A percentile compares a stretch with the other conserved stretches of the same genome.
These are phyloP conservation scores for Enteromius mattozi DNA, from an alignment of 2,797 vertebrate species.

Conservation along the genomic window DNA sequence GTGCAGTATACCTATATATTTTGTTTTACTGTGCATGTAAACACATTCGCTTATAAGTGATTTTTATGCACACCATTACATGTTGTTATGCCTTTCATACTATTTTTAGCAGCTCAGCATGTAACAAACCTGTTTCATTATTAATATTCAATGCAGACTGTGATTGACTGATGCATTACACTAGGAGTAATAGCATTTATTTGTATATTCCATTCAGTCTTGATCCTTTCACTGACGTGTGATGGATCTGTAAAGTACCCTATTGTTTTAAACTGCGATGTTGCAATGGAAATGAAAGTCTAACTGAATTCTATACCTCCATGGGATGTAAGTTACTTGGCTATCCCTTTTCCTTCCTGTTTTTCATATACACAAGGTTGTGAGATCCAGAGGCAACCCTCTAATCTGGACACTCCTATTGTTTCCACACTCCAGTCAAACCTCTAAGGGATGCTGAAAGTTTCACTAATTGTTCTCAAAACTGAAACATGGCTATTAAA, in stretches of 20 bases:
- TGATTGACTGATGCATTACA: background rate
- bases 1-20: no score
- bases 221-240: background rate
- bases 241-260: background rate
- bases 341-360: constrained; percentile 1
- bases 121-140: constrained; percentile 7
- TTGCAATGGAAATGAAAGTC: background rate
- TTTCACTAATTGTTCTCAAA: constrained; percentile 71
- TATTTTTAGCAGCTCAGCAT: constrained; percentile 11
- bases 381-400: background rate
- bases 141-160: background rate
- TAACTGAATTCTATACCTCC: background rate
- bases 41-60: background rate
- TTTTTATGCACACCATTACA: background rate
- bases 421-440: constrained; percentile 51
- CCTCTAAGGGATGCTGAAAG: constrained; percentile 54
- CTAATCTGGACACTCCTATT: constrained; percentile 55
- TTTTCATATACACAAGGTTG: background rate
- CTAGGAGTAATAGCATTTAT: background rate
- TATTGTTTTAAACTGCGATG: background rate
- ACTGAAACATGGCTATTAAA: constrained; percentile 51
- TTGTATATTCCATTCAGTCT: background rate
- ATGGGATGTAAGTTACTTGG: background rate
- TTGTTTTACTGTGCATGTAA: background rate
- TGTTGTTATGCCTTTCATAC: background rate